Percentiles rank a stretch among this genome's conserved stretches.
phyloP scores from a whole-genome alignment of 2,113 vertebrate genomes.

The Aldabrachelys gigantea region DNA sequence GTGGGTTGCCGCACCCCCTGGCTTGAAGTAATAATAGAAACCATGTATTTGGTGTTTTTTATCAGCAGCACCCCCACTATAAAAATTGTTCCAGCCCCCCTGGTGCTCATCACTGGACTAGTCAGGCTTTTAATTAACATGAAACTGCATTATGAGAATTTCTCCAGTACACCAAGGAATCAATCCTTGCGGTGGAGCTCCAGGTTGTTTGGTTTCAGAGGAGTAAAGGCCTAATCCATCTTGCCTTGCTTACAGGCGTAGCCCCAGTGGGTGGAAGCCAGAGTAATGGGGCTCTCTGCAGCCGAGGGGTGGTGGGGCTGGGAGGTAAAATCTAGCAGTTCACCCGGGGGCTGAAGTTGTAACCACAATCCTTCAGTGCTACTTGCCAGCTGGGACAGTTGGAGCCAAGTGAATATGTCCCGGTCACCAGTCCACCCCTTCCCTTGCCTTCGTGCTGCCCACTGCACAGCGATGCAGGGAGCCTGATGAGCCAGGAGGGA shows the following conservation, averaged over 20 bases:
- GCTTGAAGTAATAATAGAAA: no score
- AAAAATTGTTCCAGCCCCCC: background rate
- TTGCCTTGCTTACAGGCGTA: background rate
- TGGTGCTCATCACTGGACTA: background rate
- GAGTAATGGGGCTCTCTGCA: background rate
- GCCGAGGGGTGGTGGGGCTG: no score
- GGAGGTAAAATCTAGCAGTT: background rate
- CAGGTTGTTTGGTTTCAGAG: background rate
- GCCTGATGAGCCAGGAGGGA: background rate
- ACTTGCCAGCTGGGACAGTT: accelerated
- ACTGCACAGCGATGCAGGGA: background rate
- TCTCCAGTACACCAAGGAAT: background rate
- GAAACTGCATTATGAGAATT: background rate
- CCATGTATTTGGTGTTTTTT: no score
- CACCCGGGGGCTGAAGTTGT: background rate
- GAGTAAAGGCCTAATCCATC: background rate
- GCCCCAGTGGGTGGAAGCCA: background rate
- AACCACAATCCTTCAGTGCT: background rate
- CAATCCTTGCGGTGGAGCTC: background rate
- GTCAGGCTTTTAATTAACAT: background rate
- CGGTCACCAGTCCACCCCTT: background rate
- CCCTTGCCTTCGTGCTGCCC: background rate
- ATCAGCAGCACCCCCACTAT: no score
- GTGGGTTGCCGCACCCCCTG: no score
- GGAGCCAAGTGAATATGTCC: background rate